A percentile compares a stretch with the other conserved stretches of the same genome.
phyloP scores from a whole-genome alignment of 2,113 vertebrate species.

The Rousettus leschenaultii region DNA sequence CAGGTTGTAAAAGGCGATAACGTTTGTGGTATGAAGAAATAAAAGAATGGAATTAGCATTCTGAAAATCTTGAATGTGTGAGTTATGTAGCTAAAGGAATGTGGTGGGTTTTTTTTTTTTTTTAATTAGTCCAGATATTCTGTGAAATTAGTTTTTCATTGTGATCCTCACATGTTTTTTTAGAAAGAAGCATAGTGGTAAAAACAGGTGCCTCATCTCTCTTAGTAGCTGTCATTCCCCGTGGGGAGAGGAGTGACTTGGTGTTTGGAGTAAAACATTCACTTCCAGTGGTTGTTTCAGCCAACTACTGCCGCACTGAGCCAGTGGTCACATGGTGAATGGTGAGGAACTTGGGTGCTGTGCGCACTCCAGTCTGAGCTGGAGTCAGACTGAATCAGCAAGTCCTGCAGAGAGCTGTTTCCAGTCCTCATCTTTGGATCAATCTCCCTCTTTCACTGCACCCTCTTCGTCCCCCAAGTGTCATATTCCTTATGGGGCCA shows the following conservation, averaged over 20 bases:
- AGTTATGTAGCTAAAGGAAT: not conserved
- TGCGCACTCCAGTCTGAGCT: not conserved
- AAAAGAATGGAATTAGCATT: constrained; percentile 77
- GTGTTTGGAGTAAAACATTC: no score
- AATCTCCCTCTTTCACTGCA: no score
- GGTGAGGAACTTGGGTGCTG: not conserved
- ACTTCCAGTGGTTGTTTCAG: no score
- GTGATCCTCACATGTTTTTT: not conserved
- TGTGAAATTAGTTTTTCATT: not conserved
- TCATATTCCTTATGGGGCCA: not conserved
- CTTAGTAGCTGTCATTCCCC: not conserved
- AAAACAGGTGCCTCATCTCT: not conserved
- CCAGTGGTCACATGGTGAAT: not conserved
- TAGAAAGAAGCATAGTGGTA: not conserved
- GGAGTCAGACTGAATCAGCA: not conserved
- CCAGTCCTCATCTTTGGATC: not conserved
- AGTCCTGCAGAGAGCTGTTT: not conserved
- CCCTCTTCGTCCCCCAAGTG: fast-evolving
- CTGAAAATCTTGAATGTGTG: not conserved
- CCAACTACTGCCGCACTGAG: not conserved
- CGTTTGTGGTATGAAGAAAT: constrained; percentile 77
- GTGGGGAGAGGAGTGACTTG: not conserved
- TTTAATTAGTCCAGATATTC: not conserved
- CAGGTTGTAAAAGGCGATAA: constrained; percentile 59
- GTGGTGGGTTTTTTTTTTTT: not conserved